Conservation (phyloP, 1,140 invertebrate species). For the Conus ventricosus region DNA sequence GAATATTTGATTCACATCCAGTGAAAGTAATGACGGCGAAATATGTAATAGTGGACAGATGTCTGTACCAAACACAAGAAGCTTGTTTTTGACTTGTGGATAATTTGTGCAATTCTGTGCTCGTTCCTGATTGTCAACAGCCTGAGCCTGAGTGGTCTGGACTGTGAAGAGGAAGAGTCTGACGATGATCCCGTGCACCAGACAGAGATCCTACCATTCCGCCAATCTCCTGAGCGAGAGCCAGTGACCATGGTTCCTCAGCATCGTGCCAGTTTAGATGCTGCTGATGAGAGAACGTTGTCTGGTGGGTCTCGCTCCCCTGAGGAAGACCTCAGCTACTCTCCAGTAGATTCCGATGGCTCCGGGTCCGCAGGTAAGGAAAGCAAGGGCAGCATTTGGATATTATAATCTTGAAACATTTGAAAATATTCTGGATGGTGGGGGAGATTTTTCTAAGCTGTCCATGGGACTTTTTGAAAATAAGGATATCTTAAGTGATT, state of each 20-base stretch:
- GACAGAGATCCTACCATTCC: conserved; percentile 62
- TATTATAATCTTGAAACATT: too few relatives aligned
- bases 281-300: conserved; percentile 17
- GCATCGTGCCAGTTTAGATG: background rate
- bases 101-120: too few relatives aligned
- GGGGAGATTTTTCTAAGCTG: too few relatives aligned
- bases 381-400: too few relatives aligned
- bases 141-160: conserved; percentile 84
- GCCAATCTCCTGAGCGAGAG: conserved; percentile 51
- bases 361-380: conserved; percentile 49
- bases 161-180: conserved; percentile 79
- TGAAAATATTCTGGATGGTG: too few relatives aligned
- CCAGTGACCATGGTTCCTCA: conserved; percentile 31
- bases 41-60: too few relatives aligned
- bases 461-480: too few relatives aligned
- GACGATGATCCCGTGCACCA: conserved; percentile 44
- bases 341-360: conserved; percentile 78
- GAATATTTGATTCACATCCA: too few relatives aligned
- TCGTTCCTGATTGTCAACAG: conserved; percentile 69
- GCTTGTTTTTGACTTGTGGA: too few relatives aligned
- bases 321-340: conserved; percentile 42
- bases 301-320: conserved; percentile 20
- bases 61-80: too few relatives aligned
- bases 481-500: too few relatives aligned
- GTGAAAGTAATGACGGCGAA: too few relatives aligned